phyloP scores from a whole-genome alignment of 2,888 invertebrate species.

The Diloba caeruleocephala region DNA sequence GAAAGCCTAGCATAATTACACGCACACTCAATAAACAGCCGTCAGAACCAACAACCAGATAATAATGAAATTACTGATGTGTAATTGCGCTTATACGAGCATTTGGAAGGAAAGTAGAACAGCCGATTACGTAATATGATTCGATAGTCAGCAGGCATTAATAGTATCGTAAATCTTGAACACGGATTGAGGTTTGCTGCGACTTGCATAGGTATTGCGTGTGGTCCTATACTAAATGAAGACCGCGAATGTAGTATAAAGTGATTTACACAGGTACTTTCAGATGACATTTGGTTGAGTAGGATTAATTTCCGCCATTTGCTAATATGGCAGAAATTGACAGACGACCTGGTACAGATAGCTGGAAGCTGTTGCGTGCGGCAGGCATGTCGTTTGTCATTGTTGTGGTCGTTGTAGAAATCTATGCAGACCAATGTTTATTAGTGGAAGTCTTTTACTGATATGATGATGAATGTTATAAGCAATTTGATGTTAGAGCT shows the following conservation, averaged over 20 bases:
- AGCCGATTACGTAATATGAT: neutral
- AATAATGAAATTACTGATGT: slow-evolving; percentile 63
- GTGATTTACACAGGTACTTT: neutral
- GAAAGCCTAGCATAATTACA: slow-evolving; percentile 21
- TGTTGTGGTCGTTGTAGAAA: too few species aligned
- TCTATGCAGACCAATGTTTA: too few species aligned
- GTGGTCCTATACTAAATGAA: slow-evolving; percentile 7
- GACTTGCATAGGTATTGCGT: neutral
- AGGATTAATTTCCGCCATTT: too few species aligned
- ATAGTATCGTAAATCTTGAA: slow-evolving; percentile 20
- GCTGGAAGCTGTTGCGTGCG: too few species aligned
- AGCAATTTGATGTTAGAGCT: too few species aligned
- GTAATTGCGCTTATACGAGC: slow-evolving; percentile 51
- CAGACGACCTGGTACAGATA: too few species aligned
- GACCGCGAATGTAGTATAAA: neutral
- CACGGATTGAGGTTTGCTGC: slow-evolving; percentile 2
- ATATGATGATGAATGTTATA: too few species aligned
- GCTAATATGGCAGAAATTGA: too few species aligned
- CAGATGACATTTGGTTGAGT: too few species aligned
- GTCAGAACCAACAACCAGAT: slow-evolving; percentile 52
- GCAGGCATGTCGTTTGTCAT: too few species aligned
- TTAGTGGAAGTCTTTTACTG: too few species aligned
- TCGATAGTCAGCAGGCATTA: slow-evolving; percentile 7
- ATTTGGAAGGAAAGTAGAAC: slow-evolving; percentile 36
- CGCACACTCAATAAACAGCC: slow-evolving; percentile 45